These are phyloP conservation scores for Pilophorus perplexus DNA, from an alignment of 2,888 invertebrate species.

Conservation along the genomic window DNA sequence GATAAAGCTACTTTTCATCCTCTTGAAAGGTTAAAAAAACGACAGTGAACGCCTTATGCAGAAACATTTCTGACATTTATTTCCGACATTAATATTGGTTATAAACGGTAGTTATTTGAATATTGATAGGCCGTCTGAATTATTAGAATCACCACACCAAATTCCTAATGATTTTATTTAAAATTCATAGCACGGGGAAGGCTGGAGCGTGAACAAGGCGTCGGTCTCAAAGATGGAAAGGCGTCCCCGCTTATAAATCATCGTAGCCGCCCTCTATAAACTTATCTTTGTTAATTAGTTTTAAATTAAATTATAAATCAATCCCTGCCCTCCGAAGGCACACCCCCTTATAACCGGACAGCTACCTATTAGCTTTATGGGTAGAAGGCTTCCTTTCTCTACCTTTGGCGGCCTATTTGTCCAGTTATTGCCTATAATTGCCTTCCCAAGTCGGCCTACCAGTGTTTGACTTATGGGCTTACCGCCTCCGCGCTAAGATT, in stretches of 20 bases:
- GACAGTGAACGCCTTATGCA: too few relatives aligned
- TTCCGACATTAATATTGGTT: slow-evolving; percentile 20
- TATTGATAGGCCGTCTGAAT: slow-evolving; percentile 32
- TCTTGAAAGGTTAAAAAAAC: too few relatives aligned
- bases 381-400: slow-evolving; percentile 7
- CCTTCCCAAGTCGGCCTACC: slow-evolving; percentile 30
- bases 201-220: slow-evolving; percentile 34
- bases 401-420: slow-evolving; percentile 41
- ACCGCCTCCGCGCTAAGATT: slow-evolving; percentile 30
- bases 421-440: slow-evolving; percentile 42
- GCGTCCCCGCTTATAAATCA: slow-evolving; percentile 39
- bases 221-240: slow-evolving; percentile 27
- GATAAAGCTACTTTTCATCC: too few relatives aligned
- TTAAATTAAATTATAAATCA: slow-evolving; percentile 50
- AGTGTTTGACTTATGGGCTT: slow-evolving; percentile 41
- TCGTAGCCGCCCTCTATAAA: slow-evolving; percentile 37
- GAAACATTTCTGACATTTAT: too few relatives aligned
- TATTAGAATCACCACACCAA: slow-evolving; percentile 29
- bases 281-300: slow-evolving; percentile 48
- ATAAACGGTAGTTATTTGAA: slow-evolving; percentile 35
- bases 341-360: slow-evolving; percentile 17
- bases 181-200: slow-evolving; percentile 33
- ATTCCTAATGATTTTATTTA: slow-evolving; percentile 35
- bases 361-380: slow-evolving; percentile 40
- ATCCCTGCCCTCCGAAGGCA: slow-evolving; percentile 37